Base-by-base conservation (phyloP, 2,113 vertebrate species). In the Corvus moneduloides region DNA sequence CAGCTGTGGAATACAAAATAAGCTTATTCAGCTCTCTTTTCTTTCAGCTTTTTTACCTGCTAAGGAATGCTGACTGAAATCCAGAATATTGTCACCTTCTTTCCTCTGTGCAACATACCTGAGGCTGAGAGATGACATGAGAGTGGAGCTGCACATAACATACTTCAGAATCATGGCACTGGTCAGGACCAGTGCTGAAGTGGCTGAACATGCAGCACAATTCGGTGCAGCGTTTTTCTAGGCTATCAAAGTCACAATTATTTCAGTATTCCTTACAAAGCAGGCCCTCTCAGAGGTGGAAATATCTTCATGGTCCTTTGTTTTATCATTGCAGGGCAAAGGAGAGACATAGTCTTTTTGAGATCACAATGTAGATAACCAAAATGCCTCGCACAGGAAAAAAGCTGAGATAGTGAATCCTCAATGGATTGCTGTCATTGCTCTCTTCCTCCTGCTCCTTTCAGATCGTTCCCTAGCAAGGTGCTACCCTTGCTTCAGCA, bases 41-140 rank as follows among this genome's bases (percentile, higher is more conserved):
- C 69, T 93, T 76, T 61, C 54, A 75, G 46, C 67, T 86, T 85
- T 90, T 74, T 59, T 77, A 27, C 52, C 43, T 89, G 84, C n/a
- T 54, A 62, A 66, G 72, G 43, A 39, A 51, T 74, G 63, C 59
- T 77, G 67, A 66, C 51, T 67, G 72, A 74, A 93, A 84, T 66
- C 86, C 55, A 73, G 68, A 86, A 59, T 14, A 11, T 0, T 55
- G 82, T 74, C 63, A 74, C 72, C 66, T 79, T 59, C 71, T 64
- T 71, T 87, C 55, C 84, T 83, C 58, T 54, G 26, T 56, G 48
- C 82, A 68, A 21, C 37, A 8, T 62, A 4, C 44, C 35, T 69
- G 85, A 73, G 67, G 39, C 11, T 48, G 44, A 81, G 72, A 69
- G 52, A 9, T 27, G 39, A 69, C 23, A 23, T 6, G 6, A 33